Conservation (phyloP, 2,888 invertebrate genomes). For the Nycteola revayana region DNA sequence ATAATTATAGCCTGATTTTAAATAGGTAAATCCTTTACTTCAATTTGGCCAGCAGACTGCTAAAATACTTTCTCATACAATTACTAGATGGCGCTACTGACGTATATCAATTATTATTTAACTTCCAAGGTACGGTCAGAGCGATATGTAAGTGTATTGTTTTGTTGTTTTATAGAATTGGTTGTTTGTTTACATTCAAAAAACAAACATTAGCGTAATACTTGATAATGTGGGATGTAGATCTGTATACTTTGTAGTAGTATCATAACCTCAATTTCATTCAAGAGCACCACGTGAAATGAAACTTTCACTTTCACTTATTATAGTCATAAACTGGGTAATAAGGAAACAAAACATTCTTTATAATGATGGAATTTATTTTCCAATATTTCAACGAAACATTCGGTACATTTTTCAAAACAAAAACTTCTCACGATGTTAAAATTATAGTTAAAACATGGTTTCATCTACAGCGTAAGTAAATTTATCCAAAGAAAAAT, state of each 20-base stretch:
- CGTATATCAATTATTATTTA: no score
- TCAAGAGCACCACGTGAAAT: no score
- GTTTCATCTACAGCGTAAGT: slow-evolving; percentile 53
- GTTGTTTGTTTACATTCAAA: slow-evolving; percentile 12
- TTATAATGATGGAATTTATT: slow-evolving; percentile 75
- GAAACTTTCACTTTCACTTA: no score
- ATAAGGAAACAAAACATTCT: slow-evolving; percentile 49
- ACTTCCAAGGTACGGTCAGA: no score
- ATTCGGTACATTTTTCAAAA: slow-evolving; percentile 65
- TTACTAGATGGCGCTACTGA: no score
- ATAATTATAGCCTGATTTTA: no score
- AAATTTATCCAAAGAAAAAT: slow-evolving; percentile 57
- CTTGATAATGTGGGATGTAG: not conserved
- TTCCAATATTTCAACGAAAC: slow-evolving; percentile 67
- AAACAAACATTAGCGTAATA: no score
- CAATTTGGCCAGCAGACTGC: no score
- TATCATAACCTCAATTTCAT: slow-evolving; percentile 18
- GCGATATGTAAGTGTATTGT: no score
- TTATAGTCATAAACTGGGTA: slow-evolving; percentile 10
- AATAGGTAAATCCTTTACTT: no score
- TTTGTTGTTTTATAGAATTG: not conserved
- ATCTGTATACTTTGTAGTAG: no score
- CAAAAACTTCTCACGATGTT: slow-evolving; percentile 58
- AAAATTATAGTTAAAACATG: slow-evolving; percentile 61
- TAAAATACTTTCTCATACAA: no score